A percentile compares a stretch with the other conserved stretches of the same genome.
phyloP scores from a whole-genome alignment of 2,888 invertebrate genomes.

The Campaea margaritaria region DNA sequence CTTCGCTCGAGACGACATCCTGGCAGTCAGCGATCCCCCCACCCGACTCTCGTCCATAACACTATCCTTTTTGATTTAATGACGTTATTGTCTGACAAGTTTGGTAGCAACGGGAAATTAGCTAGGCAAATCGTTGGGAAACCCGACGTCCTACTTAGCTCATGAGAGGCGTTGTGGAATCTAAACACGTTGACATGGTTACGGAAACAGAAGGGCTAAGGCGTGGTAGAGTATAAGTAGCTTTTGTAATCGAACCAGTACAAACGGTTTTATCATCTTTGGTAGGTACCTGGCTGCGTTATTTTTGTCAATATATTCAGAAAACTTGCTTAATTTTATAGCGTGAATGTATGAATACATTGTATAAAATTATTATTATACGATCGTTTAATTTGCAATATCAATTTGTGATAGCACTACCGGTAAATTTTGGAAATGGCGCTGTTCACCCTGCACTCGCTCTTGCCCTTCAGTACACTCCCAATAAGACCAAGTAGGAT shows the following conservation, averaged over 20 bases:
- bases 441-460: constrained; percentile 27
- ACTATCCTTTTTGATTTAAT: constrained; percentile 69
- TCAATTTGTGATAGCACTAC: constrained; percentile 28
- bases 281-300: neutral
- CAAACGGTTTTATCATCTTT: constrained; percentile 14
- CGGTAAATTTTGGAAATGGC: constrained; percentile 24
- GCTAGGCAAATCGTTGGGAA: constrained; percentile 67
- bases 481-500: constrained; percentile 27
- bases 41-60: constrained; percentile 50
- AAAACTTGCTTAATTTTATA: constrained; percentile 23
- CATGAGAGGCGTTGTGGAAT: constrained; percentile 41
- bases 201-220: constrained; percentile 46
- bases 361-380: constrained; percentile 12
- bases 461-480: constrained; percentile 30
- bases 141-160: constrained; percentile 59
- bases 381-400: constrained; percentile 24
- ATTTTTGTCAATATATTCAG: constrained; percentile 28
- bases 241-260: constrained; percentile 18
- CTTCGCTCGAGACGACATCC: constrained; percentile 70
- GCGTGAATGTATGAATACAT: constrained; percentile 3
- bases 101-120: constrained; percentile 57
- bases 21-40: constrained; percentile 71
- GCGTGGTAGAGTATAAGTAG: constrained; percentile 14
- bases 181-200: constrained; percentile 47
- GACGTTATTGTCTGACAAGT: constrained; percentile 66